Percentiles rank a stretch among this genome's conserved stretches.
phyloP scores from a whole-genome alignment of 2,797 vertebrate genomes.

The Spheniscus humboldti region DNA sequence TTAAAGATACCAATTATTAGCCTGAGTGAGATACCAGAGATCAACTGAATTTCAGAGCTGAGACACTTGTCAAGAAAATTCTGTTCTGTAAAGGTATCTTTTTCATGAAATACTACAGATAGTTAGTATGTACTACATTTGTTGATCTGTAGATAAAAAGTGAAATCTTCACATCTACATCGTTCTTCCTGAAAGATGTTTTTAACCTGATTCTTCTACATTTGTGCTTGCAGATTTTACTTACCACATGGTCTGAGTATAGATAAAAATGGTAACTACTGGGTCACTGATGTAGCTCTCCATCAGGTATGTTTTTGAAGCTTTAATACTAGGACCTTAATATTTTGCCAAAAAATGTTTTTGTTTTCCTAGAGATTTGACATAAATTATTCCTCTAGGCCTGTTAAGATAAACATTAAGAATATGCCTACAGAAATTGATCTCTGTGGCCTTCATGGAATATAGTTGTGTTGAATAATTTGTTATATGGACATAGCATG shows the following conservation, averaged over 20 bases:
- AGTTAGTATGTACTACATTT: background rate
- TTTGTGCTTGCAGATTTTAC: conserved; percentile 85
- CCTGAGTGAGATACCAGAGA: background rate
- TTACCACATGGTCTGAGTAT: conserved; percentile 93
- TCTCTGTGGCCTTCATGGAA: background rate
- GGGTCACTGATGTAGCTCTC: conserved; percentile 97
- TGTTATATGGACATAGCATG: background rate
- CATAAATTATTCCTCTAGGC: background rate
- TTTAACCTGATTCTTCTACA: background rate
- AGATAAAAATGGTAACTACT: conserved; percentile 89
- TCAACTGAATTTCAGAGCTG: background rate
- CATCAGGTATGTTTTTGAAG: conserved; percentile 85
- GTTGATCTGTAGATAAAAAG: background rate
- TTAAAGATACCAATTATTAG: background rate
- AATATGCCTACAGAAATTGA: background rate
- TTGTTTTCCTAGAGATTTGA: background rate
- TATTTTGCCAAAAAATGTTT: background rate
- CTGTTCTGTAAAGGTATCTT: background rate
- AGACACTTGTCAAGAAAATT: background rate
- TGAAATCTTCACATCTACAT: background rate
- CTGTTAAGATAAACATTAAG: background rate
- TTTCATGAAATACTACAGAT: background rate
- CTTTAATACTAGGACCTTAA: background rate
- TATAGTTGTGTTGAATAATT: background rate
- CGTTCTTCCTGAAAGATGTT: background rate